Conservation (phyloP, 2,797 vertebrate species). For the Danio choprae region DNA sequence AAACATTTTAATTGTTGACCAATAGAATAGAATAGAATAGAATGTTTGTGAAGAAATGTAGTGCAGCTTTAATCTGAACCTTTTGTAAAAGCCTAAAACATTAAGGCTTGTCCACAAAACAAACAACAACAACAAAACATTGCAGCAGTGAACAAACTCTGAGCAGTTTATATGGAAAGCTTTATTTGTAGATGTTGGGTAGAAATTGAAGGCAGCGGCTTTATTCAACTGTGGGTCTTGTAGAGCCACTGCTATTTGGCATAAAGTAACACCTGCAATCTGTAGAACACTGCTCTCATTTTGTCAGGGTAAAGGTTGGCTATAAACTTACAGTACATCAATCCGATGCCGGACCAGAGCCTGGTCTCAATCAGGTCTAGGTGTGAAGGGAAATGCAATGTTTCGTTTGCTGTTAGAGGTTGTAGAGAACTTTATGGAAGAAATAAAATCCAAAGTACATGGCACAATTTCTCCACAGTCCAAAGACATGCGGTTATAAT, state of each 20-base stretch:
- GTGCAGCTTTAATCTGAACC: too few relatives aligned
- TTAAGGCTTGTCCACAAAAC: too few relatives aligned
- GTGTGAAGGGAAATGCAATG: constrained; percentile 58
- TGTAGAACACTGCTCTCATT: constrained; percentile 78
- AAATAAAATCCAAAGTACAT: constrained; percentile 1
- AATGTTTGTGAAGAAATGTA: too few relatives aligned
- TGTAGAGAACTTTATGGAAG: constrained; percentile 22
- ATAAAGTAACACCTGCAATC: constrained; percentile 78
- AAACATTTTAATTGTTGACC: too few relatives aligned
- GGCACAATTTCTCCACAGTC: neutral
- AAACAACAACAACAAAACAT: neutral
- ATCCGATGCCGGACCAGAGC: constrained; percentile 62
- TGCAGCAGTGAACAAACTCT: constrained; percentile 3
- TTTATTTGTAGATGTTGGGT: constrained; percentile 60
- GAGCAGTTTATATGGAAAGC: constrained; percentile 25
- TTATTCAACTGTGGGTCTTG: constrained; percentile 69
- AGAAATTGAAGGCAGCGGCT: constrained; percentile 77
- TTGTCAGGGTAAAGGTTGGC: constrained; percentile 71
- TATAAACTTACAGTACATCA: constrained; percentile 59
- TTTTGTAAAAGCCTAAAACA: neutral
- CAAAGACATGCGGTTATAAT: too few relatives aligned
- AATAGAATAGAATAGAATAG: too few relatives aligned
- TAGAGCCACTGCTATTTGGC: constrained; percentile 68
- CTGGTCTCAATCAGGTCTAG: constrained; percentile 57
- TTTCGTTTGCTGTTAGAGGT: constrained; percentile 47